Evolutionary conservation across 2,113 vertebrate genomes (phyloP).

Genomic region (Urocitellus parryii): DNA sequence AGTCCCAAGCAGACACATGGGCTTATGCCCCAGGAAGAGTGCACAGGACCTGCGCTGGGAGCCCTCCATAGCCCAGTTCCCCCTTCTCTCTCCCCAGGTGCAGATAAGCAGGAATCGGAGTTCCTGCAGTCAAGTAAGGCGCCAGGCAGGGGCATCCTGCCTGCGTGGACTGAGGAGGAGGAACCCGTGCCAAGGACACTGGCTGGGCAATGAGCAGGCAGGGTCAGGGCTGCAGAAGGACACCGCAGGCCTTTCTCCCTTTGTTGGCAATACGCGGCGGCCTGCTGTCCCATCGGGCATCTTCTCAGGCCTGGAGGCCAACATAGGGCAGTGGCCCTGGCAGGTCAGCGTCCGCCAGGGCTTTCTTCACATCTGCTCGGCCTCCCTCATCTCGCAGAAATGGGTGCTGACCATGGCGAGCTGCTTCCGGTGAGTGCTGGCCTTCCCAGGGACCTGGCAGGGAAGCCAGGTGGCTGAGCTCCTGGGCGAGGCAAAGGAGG

Average conservation of each 20-base stretch:
- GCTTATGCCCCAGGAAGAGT: neutral
- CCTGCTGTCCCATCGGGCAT: neutral
- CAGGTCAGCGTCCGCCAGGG: neutral
- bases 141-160: neutral
- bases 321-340: neutral
- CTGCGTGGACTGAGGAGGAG: neutral
- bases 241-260: neutral
- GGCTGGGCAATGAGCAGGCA: neutral
- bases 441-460: neutral
- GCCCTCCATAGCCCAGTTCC: neutral
- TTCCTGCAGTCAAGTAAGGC: neutral
- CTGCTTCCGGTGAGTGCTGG: slow-evolving; percentile 11
- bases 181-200: neutral
- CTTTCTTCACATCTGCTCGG: neutral
- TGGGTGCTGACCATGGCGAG: neutral
- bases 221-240: neutral
- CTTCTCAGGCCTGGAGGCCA: neutral
- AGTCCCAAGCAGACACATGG: too few relatives aligned
- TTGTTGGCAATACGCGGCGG: neutral
- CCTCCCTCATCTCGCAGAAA: neutral
- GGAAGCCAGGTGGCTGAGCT: neutral
- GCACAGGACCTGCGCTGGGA: neutral
- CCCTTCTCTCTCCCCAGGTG: neutral
- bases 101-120: neutral
- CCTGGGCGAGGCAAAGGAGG: neutral